These are phyloP conservation scores for Grammomys surdaster DNA, from an alignment of 2,113 vertebrate genomes.

Conservation along the genomic window DNA sequence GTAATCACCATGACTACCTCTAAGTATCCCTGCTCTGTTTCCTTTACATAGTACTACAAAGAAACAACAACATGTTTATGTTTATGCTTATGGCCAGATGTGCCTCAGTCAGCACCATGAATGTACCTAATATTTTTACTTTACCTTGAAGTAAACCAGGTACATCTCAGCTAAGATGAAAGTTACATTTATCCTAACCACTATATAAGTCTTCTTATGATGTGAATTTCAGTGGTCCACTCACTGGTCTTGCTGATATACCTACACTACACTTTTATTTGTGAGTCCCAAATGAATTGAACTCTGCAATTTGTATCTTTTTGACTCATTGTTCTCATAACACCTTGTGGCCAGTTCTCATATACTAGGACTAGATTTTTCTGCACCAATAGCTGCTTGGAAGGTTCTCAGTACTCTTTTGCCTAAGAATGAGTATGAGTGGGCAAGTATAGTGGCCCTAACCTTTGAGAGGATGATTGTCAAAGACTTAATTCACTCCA, in stretches of 20 bases:
- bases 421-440: background rate
- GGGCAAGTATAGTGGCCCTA: background rate
- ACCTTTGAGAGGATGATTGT: constrained; percentile 26
- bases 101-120: background rate
- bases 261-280: background rate
- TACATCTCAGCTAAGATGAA: background rate
- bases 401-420: background rate
- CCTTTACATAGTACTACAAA: background rate
- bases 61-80: background rate
- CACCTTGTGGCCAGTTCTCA: background rate
- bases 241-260: background rate
- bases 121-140: background rate
- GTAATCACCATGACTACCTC: background rate
- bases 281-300: background rate
- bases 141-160: background rate
- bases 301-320: background rate
- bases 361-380: background rate
- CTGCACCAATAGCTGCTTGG: background rate
- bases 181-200: background rate
- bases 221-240: background rate
- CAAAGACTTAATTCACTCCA: constrained; percentile 4
- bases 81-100: background rate
- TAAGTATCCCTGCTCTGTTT: background rate
- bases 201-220: background rate
- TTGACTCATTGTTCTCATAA: background rate